phyloP scores from a whole-genome alignment of 2,113 vertebrate genomes.

The Laticauda colubrina region DNA sequence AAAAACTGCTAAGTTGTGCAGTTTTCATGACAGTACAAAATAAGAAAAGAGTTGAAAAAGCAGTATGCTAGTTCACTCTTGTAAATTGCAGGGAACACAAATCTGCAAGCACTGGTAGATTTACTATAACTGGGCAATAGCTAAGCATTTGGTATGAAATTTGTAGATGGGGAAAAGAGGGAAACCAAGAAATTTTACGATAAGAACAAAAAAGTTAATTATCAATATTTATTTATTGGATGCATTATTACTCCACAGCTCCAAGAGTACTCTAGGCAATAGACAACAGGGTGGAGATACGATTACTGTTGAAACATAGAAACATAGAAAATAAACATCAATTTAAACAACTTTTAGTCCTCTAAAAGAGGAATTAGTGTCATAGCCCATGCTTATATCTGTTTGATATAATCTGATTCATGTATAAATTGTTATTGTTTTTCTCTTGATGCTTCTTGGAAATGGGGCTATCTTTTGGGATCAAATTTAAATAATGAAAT shows the following conservation, averaged over 20 bases:
- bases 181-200: neutral
- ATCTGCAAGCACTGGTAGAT: constrained; percentile 52
- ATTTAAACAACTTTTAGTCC: neutral
- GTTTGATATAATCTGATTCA: neutral
- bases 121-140: constrained; percentile 66
- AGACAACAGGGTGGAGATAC: neutral
- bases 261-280: neutral
- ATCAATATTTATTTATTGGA: neutral
- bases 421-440: constrained; percentile 48
- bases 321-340: neutral
- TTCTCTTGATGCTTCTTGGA: constrained; percentile 55
- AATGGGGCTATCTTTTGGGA: constrained; percentile 30
- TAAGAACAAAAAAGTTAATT: neutral
- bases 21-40: neutral
- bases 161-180: constrained; percentile 42
- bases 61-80: constrained; percentile 41
- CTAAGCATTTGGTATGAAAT: constrained; percentile 61
- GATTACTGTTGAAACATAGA: neutral
- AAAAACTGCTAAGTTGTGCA: constrained; percentile 38
- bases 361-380: neutral
- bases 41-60: constrained; percentile 30
- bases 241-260: neutral
- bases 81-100: constrained; percentile 36
- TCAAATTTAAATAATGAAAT: constrained; percentile 33
- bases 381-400: neutral